Base-by-base conservation (phyloP, 2,888 invertebrate genomes). In the Nephrotoma guestfalica region DNA sequence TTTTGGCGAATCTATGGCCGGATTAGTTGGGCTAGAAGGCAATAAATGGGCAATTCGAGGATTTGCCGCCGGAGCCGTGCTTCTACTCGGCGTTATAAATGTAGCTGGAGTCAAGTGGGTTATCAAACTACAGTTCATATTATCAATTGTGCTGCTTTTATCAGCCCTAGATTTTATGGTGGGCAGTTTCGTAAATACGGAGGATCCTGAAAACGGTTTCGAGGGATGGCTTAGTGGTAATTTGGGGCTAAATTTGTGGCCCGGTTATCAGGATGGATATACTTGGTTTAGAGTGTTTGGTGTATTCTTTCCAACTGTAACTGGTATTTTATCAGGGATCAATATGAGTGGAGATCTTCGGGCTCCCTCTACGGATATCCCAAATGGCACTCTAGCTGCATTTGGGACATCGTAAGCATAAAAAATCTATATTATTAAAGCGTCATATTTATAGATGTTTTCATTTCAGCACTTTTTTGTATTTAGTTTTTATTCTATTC, bases 81-180 rank as follows among this genome's bases (percentile, higher is more conserved):
- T 98, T 85, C 92, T 98, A 51, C 93, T 99, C 18, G 95, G 97
- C 87, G 94, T 96, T 88, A 98, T 99, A 88, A 99, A 99, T 92
- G 93, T 98, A 83, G 98, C 98, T 41, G 99, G 99, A 71, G 98
- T 99, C 0, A 98, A 98, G 91, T 99, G 98, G 98, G 98, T 99
- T 41, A 96, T 99, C 87, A 97, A 99, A 90, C 92, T 99, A 86
- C 99, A 99, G 90, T 97, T 99, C 92, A 92, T 96, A 45, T 93
- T 99, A 84, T 93, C 99, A 41, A 93, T 98, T 88, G 94, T 98
- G 87, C 93, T 99, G 87, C 93, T 98, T 86, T 91, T 98, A 87
- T 98, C 98, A 87, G 97, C 97, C 11, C 92, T 97, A 88, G 98
- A 99, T 92, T 98, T 99, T 91, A 94, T 97, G 92, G 96, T 98